phyloP scores from a whole-genome alignment of 2,113 vertebrate species.

The Nothoprocta pentlandii region DNA sequence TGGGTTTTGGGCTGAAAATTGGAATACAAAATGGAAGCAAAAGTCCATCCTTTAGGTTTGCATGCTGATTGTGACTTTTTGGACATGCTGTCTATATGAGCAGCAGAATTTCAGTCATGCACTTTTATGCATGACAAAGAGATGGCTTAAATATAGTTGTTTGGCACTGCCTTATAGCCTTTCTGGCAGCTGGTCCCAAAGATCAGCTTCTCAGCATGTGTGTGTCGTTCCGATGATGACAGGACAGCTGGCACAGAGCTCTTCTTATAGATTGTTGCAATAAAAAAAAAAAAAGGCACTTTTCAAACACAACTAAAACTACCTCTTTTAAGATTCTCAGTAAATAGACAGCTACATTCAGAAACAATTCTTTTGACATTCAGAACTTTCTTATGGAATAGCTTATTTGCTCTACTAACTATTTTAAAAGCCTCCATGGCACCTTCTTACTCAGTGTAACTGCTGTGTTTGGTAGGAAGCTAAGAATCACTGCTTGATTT shows the following conservation, averaged over 20 bases:
- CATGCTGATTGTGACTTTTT: not conserved
- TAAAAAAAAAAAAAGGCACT: conserved; percentile 42
- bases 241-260: not conserved
- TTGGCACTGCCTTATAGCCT: not conserved
- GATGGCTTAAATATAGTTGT: not conserved
- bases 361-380: conserved; percentile 59
- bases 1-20: fast-evolving
- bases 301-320: conserved; percentile 27
- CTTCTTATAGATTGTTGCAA: not conserved
- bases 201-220: not conserved
- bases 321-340: not conserved
- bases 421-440: conserved; percentile 17
- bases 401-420: conserved; percentile 47
- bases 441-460: conserved; percentile 40
- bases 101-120: not conserved
- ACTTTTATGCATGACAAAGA: not conserved
- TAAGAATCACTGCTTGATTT: conserved; percentile 29
- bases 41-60: not conserved
- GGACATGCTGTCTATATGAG: fast-evolving
- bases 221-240: not conserved
- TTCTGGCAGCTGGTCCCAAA: not conserved
- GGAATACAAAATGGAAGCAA: not conserved
- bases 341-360: conserved; percentile 7
- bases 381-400: conserved; percentile 4
- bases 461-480: conserved; percentile 15